Base-by-base conservation (phyloP, 2,113 vertebrate genomes). In the Crotalus horridus region DNA sequence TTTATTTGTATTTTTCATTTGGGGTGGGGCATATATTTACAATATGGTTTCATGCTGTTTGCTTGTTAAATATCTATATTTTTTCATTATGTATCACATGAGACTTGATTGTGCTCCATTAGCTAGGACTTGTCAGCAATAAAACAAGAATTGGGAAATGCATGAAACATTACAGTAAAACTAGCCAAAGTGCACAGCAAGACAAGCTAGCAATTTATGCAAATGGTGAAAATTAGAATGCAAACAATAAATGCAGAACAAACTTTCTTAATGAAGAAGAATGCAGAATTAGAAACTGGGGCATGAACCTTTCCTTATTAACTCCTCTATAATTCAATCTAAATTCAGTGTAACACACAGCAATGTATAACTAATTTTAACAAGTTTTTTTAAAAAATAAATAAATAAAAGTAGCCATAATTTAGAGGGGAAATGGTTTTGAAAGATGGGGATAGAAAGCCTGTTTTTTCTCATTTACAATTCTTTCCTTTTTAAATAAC, bases 101-200 rank as follows among this genome's bases (percentile, higher is more conserved):
- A 91, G 93, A 93, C 2, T 0, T 26, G 88, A 90, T 53, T 85
- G 33, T 13, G 21, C 33, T 89, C 69, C 74, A 29, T 90, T 64
- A 93, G 15, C 81, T 59, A 1, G 0, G 87, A 55, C 93, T 90
- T 17, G 92, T 86, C 87, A 55, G 15, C 90, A 95, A 91, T 26
- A 92, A 92, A 88, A 59, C 55, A 91, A 74, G 29, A 61, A 46
- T 74, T 85, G 17, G 74, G 87, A 93, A 87, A n/a, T 85, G 54
- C 53, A 92, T 48, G 87, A 61, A 2, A 7, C 6, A 89, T 13
- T 55, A 56, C n/a, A 51, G 1, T 23, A 56, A 88, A 90, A 85
- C 12, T 81, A 93, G 91, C 48, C 3, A 58, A 89, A 93, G 43
- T 23, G 55, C 33, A 55, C 56, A 33, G 2, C 6, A 54, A 43